Evolutionary conservation across 2,888 invertebrate genomes (phyloP).

Genomic region (Salticus scenicus): DNA sequence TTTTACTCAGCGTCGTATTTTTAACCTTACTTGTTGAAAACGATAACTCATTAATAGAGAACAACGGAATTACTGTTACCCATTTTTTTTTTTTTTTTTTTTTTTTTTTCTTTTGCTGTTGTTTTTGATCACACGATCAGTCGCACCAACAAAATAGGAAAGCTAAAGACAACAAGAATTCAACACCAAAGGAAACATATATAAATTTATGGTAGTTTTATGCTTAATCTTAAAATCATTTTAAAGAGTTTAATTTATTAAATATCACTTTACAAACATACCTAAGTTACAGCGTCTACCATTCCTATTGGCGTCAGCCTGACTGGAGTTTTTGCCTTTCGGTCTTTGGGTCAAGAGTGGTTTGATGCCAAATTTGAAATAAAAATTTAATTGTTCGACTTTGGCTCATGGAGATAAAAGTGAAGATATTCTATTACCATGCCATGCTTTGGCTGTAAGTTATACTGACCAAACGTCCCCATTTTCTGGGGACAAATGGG

Average conservation of each 20-base stretch:
- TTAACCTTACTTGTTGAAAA: slow-evolving; percentile 75
- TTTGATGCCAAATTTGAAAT: slow-evolving; percentile 23
- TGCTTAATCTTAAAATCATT: no score
- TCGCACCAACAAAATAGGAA: background rate
- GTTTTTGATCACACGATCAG: slow-evolving; percentile 21
- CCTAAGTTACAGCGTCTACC: slow-evolving; percentile 34
- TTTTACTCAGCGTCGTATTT: background rate
- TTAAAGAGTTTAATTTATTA: no score
- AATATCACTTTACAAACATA: no score
- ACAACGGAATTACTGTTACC: slow-evolving; percentile 60
- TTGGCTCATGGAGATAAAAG: no score
- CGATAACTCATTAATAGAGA: slow-evolving; percentile 82
- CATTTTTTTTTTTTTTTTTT: slow-evolving; percentile 34
- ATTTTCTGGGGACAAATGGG: no score
- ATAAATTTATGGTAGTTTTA: no score
- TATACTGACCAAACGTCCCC: no score
- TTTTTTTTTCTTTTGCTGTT: no score
- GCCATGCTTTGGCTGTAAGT: no score
- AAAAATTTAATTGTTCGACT: no score
- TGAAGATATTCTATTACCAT: no score
- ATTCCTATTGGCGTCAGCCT: slow-evolving; percentile 51
- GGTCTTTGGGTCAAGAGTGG: background rate
- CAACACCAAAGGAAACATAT: no score
- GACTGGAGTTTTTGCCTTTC: slow-evolving; percentile 45
- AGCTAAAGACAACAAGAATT: background rate